Evolutionary conservation across 2,888 invertebrate genomes (phyloP).

Genomic region (Acleris cristana): DNA sequence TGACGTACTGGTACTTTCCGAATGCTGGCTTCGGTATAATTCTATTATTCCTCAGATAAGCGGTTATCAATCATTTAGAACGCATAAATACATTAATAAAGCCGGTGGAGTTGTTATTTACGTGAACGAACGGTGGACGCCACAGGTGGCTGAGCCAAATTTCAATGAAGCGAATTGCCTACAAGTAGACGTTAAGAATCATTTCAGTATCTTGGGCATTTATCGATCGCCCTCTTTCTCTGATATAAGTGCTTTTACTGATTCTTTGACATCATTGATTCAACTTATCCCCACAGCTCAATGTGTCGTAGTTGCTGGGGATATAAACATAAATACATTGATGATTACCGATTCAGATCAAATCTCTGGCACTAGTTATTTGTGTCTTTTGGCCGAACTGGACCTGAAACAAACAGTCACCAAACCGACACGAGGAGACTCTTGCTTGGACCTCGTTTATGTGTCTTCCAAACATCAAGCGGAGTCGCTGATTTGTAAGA

Average conservation of each 20-base stretch:
- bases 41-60: neutral
- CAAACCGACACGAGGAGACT: neutral
- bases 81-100: neutral
- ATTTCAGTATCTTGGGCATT: neutral
- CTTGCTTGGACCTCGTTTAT: neutral
- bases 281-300: too few relatives aligned
- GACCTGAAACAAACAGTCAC: neutral
- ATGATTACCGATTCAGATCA: neutral
- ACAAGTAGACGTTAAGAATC: neutral
- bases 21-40: constrained; percentile 2
- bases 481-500: neutral
- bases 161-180: neutral
- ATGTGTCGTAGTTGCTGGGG: neutral
- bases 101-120: constrained; percentile 5
- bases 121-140: neutral
- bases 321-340: neutral
- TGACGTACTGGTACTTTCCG: neutral
- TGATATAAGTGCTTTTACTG: neutral
- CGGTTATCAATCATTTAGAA: neutral
- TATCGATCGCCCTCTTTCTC: neutral
- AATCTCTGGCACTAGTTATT: neutral
- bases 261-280: neutral
- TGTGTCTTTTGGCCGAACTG: neutral
- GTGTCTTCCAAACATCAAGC: neutral
- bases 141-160: neutral